These are phyloP conservation scores for Mastomys coucha DNA, from an alignment of 2,113 vertebrate genomes.

Conservation along the genomic window DNA sequence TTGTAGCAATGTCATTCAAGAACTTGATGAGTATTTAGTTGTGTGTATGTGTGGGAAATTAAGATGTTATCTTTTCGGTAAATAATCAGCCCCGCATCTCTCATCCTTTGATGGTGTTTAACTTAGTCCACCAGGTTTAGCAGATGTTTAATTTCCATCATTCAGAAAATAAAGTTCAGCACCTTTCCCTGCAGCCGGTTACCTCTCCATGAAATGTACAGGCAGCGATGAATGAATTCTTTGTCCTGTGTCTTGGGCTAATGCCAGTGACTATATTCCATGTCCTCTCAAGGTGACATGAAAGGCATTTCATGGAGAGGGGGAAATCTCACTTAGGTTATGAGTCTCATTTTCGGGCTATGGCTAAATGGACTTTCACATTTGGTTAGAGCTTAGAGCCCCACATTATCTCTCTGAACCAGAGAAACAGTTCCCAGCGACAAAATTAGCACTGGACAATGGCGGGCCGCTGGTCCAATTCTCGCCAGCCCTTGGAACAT, in stretches of 20 bases:
- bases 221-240: constrained; percentile 50
- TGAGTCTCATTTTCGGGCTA: neutral
- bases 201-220: neutral
- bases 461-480: neutral
- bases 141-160: constrained; percentile 34
- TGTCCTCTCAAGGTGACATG: constrained; percentile 57
- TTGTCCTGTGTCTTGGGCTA: constrained; percentile 4
- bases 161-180: constrained; percentile 68
- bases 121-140: neutral
- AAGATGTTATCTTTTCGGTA: neutral
- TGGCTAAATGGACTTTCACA: neutral
- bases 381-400: neutral
- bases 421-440: neutral
- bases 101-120: neutral
- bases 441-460: neutral
- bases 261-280: neutral
- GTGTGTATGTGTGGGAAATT: no score
- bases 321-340: neutral
- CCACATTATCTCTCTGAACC: neutral
- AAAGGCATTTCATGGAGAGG: neutral
- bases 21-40: neutral
- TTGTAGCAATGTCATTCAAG: neutral
- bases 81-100: neutral
- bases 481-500: neutral
- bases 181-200: constrained; percentile 57